Evolutionary conservation across 2,888 invertebrate species (phyloP).

Genomic region (Halictus ligatus): DNA sequence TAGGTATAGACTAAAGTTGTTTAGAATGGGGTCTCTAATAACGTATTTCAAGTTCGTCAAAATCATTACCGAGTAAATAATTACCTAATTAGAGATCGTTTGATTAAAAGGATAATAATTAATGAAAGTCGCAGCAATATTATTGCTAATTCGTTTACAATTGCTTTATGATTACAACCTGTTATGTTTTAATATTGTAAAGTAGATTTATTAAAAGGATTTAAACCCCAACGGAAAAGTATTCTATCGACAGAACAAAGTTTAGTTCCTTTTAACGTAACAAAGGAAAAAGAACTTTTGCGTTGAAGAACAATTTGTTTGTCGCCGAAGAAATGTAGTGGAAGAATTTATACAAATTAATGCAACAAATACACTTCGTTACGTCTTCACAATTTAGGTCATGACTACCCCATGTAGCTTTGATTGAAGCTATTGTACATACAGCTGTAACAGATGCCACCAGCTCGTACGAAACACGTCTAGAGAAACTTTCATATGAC

Average conservation of each 20-base stretch:
- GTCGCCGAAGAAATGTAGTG: not conserved
- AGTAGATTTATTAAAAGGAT: not conserved
- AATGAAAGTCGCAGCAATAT: not conserved
- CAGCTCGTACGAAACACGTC: constrained; percentile 31
- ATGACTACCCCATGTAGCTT: not conserved
- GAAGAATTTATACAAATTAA: not conserved
- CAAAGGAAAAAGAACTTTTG: not conserved
- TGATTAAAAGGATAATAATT: not conserved
- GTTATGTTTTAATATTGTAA: not conserved
- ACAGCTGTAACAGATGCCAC: constrained; percentile 41
- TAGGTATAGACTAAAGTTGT: not conserved
- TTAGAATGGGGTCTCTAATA: not conserved
- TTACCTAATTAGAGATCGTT: not conserved
- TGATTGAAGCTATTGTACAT: constrained; percentile 17
- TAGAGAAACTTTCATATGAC: constrained; percentile 35
- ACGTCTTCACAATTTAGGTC: not conserved
- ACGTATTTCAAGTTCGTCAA: not conserved
- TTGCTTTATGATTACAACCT: not conserved
- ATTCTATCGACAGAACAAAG: not conserved
- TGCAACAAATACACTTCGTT: not conserved
- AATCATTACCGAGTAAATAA: not conserved
- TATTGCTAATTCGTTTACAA: not conserved
- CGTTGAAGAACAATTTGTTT: not conserved
- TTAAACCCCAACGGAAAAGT: not conserved
- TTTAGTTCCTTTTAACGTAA: not conserved